A percentile compares a stretch with the other conserved stretches of the same genome.
Conservation (phyloP, 1,140 invertebrate species). For the Charaxes varanes region DNA sequence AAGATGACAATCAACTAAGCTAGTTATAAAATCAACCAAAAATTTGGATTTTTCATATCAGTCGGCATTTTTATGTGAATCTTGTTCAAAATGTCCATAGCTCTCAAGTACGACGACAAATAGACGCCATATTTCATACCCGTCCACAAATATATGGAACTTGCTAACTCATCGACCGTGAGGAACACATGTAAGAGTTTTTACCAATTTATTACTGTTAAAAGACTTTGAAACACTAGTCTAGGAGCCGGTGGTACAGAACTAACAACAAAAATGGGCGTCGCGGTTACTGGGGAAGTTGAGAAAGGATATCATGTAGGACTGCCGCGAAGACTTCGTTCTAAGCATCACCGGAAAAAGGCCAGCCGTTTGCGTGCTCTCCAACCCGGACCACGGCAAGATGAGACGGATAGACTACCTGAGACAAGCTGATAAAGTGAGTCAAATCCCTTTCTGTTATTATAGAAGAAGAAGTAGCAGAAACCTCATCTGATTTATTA, state of each 20-base stretch:
- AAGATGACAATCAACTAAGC: too few relatives aligned
- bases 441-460: too few relatives aligned
- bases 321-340: slow-evolving; percentile 98
- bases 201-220: slow-evolving; percentile 54
- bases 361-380: slow-evolving; percentile 96
- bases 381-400: slow-evolving; percentile 99
- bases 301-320: slow-evolving; percentile 98
- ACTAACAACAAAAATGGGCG: slow-evolving; percentile 99
- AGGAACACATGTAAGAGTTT: slow-evolving; percentile 60
- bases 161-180: slow-evolving; percentile 39
- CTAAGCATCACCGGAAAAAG: slow-evolving; percentile 98
- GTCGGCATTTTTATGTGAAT: too few relatives aligned
- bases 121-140: too few relatives aligned
- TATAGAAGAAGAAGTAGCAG: too few relatives aligned
- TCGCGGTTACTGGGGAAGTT: slow-evolving; percentile 97
- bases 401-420: slow-evolving; percentile 99
- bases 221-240: slow-evolving; percentile 30
- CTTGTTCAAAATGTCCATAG: too few relatives aligned
- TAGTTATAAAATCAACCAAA: too few relatives aligned
- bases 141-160: too few relatives aligned
- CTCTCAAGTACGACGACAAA: too few relatives aligned
- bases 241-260: too few relatives aligned
- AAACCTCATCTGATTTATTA: too few relatives aligned
- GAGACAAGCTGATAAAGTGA: slow-evolving; percentile 97
- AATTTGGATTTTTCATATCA: too few relatives aligned